A percentile compares a stretch with the other conserved stretches of the same genome.
These are phyloP conservation scores for Chymomyza procnemis DNA, from an alignment of 2,888 invertebrate genomes.

Conservation along the genomic window DNA sequence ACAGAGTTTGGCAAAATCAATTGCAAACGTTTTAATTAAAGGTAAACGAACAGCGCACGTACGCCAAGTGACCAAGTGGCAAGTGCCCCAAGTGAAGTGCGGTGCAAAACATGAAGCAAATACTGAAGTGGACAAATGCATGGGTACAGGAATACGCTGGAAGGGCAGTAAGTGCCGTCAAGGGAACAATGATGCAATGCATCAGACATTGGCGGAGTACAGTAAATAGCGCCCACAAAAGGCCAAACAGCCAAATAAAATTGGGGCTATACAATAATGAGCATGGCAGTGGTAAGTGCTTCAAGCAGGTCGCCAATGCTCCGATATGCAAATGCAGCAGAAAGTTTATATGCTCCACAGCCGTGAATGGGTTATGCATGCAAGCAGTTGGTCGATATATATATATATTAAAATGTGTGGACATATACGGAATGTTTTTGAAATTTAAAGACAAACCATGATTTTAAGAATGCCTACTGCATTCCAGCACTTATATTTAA, in stretches of 20 bases:
- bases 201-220: background rate
- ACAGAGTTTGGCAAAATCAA: conserved; percentile 21
- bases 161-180: background rate
- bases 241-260: background rate
- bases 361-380: conserved; percentile 5
- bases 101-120: background rate
- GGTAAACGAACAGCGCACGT: background rate
- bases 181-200: conserved; percentile 1
- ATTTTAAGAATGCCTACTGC: no score
- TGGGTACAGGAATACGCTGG: no score
- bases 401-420: no score
- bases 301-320: conserved; percentile 4
- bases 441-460: no score
- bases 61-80: background rate
- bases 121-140: background rate
- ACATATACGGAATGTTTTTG: no score
- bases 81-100: background rate
- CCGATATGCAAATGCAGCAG: background rate
- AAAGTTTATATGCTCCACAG: conserved; percentile 3
- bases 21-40: conserved; percentile 43
- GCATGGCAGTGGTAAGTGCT: background rate
- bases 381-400: no score
- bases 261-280: background rate
- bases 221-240: background rate
- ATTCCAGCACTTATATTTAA: no score